Conservation (phyloP, 2,113 vertebrate genomes). For the Tupaia chinensis region DNA sequence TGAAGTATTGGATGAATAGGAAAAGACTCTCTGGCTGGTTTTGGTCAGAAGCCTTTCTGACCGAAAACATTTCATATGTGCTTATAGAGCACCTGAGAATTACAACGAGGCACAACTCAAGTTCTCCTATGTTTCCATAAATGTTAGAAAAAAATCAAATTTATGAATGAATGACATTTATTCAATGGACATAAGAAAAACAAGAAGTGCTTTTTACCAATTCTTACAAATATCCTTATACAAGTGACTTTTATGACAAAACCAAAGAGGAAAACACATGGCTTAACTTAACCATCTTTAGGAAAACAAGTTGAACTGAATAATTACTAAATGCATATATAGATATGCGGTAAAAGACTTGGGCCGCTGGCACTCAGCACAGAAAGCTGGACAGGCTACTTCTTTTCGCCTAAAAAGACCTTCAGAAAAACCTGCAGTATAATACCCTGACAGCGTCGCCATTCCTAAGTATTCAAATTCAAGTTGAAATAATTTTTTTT, state of each 20-base stretch:
- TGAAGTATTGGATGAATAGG: slow-evolving; percentile 38
- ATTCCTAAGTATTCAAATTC: neutral
- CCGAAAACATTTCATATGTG: neutral
- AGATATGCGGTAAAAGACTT: neutral
- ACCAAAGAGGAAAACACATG: slow-evolving; percentile 7
- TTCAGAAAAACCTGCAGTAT: neutral
- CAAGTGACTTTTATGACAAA: neutral
- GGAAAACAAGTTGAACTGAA: neutral
- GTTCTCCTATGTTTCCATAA: neutral
- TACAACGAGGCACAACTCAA: neutral
- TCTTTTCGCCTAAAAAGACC: neutral
- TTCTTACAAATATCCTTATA: slow-evolving; percentile 35
- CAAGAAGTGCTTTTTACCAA: slow-evolving; percentile 23
- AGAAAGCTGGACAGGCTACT: neutral
- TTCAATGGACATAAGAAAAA: neutral
- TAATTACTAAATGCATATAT: slow-evolving; percentile 16
- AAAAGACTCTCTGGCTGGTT: slow-evolving; percentile 47
- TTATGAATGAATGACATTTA: neutral
- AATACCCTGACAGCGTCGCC: neutral
- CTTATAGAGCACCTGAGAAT: neutral
- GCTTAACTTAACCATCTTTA: neutral
- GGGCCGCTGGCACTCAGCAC: neutral
- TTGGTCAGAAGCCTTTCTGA: slow-evolving; percentile 48
- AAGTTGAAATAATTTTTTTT: neutral
- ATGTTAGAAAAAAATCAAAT: neutral